A percentile compares a stretch with the other conserved stretches of the same genome.
These are phyloP conservation scores for Colius striatus DNA, from an alignment of 2,113 vertebrate species.

Conservation along the genomic window DNA sequence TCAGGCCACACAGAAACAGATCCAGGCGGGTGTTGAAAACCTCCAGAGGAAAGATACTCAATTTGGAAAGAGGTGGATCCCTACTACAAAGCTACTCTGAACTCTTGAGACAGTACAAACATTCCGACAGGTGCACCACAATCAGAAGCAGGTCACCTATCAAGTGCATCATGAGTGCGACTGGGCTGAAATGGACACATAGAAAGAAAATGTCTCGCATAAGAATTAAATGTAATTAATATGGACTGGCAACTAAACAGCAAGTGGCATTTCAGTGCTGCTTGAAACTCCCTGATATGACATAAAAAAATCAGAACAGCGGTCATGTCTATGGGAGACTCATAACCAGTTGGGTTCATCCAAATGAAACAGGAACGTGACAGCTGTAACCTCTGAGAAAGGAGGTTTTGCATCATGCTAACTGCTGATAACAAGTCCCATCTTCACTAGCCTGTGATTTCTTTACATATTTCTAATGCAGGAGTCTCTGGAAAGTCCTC, in stretches of 20 bases:
- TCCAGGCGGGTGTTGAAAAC: too few relatives aligned
- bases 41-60: too few relatives aligned
- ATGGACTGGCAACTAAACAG: background rate
- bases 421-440: background rate
- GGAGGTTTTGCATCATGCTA: background rate
- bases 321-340: background rate
- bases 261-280: background rate
- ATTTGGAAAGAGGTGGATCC: background rate
- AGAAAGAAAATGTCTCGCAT: background rate
- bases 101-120: background rate
- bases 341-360: background rate
- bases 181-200: background rate
- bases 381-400: background rate
- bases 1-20: too few relatives aligned
- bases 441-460: background rate
- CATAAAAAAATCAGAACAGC: background rate
- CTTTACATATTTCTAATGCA: background rate
- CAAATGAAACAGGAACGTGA: background rate
- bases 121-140: background rate
- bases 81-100: background rate
- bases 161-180: background rate
- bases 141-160: background rate
- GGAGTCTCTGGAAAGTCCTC: background rate
- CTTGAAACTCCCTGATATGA: background rate
- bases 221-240: background rate